Conservation (phyloP, 2,888 invertebrate species). For the Drosophila meridionalis region DNA sequence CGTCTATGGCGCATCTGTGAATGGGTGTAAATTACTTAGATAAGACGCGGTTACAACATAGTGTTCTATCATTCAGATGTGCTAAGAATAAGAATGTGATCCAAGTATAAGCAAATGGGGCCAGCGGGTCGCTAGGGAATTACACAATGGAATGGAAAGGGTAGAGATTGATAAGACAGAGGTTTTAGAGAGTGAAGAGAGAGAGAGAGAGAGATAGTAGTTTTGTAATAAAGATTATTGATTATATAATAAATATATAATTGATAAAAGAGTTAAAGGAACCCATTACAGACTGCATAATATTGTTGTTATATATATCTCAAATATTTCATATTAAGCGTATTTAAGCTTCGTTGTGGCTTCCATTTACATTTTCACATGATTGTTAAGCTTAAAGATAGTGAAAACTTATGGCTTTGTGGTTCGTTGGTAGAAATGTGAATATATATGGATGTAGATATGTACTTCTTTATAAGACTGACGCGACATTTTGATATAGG, state of each 20-base stretch:
- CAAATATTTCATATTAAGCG: background rate
- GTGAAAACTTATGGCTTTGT: conserved; percentile 9
- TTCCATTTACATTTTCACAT: background rate
- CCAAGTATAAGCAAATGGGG: background rate
- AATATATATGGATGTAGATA: background rate
- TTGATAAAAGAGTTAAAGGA: background rate
- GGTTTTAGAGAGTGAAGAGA: background rate
- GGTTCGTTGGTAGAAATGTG: background rate
- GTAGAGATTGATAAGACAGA: background rate
- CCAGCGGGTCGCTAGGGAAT: conserved; percentile 3
- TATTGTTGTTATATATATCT: background rate
- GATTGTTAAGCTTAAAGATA: conserved; percentile 13
- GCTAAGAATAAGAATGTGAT: background rate
- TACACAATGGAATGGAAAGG: conserved; percentile 2
- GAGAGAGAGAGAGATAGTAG: too few species aligned
- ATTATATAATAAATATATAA: background rate
- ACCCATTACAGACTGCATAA: too few species aligned
- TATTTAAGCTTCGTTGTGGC: conserved; percentile 13
- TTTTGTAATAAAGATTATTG: background rate
- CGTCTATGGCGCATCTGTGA: conserved; percentile 57
- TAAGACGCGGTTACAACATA: conserved; percentile 6
- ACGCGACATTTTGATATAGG: background rate
- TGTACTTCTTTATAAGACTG: background rate
- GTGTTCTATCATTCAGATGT: background rate
- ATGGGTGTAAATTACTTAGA: background rate